Conservation (phyloP, 2,797 vertebrate genomes). For the Sebastes minor region DNA sequence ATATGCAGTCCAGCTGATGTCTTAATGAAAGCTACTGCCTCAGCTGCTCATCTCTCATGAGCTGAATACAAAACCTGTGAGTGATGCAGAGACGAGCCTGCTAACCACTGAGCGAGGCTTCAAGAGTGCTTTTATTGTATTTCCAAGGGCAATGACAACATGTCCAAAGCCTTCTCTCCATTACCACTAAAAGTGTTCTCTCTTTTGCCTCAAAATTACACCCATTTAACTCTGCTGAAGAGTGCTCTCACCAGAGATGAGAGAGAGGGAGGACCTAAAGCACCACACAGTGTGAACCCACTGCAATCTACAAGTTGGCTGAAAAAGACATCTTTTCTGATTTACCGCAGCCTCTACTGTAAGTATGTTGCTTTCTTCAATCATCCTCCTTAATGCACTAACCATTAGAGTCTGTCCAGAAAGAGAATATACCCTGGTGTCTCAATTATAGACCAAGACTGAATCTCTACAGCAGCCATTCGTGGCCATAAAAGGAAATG, state of each 20-base stretch:
- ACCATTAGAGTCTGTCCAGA: conserved; percentile 80
- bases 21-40: conserved; percentile 22
- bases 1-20: conserved; percentile 30
- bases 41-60: conserved; percentile 9
- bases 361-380: conserved; percentile 79
- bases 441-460: conserved; percentile 80
- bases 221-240: conserved; percentile 71
- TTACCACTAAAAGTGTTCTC: conserved; percentile 63
- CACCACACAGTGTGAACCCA: conserved; percentile 54
- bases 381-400: conserved; percentile 80
- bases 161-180: conserved; percentile 53
- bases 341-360: conserved; percentile 71
- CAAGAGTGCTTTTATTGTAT: conserved; percentile 49
- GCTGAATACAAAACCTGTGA: conserved; percentile 38
- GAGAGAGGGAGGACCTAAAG: conserved; percentile 52
- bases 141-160: conserved; percentile 61
- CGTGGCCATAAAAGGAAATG: conserved; percentile 75
- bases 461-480: conserved; percentile 64
- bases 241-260: conserved; percentile 64
- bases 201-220: conserved; percentile 71
- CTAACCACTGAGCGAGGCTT: conserved; percentile 8
- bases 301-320: conserved; percentile 72
- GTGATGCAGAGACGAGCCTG: conserved; percentile 10
- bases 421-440: conserved; percentile 80
- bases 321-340: conserved; percentile 74